These are phyloP conservation scores for Dermochelys coriacea DNA, from an alignment of 2,797 vertebrate species.

Conservation along the genomic window DNA sequence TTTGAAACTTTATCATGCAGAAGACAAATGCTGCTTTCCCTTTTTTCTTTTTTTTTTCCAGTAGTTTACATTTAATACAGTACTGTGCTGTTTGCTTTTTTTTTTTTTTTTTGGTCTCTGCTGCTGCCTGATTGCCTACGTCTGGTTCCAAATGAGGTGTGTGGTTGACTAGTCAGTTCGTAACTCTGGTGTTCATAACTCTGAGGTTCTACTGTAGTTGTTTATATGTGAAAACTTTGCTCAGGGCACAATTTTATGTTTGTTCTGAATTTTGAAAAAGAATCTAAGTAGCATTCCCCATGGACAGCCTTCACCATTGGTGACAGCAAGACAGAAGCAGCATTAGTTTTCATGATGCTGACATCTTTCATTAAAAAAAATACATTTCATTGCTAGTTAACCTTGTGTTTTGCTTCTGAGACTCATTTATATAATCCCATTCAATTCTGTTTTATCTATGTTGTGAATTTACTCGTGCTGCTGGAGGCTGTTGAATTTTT, in stretches of 20 bases:
- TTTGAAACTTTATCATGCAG: too few relatives aligned
- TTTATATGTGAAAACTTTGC: background rate
- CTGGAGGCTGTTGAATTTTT: background rate
- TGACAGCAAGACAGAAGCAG: background rate
- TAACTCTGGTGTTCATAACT: too few relatives aligned
- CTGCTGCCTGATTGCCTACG: too few relatives aligned
- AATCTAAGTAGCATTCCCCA: background rate
- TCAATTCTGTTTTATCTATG: background rate
- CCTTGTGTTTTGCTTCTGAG: background rate
- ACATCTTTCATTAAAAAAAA: background rate
- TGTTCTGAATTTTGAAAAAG: background rate
- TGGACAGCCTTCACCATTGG: background rate
- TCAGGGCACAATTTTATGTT: background rate
- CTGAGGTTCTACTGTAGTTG: background rate
- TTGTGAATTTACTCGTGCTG: background rate
- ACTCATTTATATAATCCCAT: background rate
- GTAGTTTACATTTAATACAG: too few relatives aligned
- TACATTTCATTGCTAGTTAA: background rate
- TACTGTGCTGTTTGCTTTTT: too few relatives aligned
- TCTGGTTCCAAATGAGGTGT: too few relatives aligned
- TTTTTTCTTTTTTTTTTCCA: too few relatives aligned
- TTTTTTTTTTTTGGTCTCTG: too few relatives aligned
- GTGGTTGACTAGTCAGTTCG: too few relatives aligned
- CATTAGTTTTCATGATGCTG: fast-evolving
- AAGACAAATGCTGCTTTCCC: too few relatives aligned